A percentile compares a stretch with the other conserved stretches of the same genome.
phyloP scores from a whole-genome alignment of 2,797 vertebrate genomes.

The Smutsia gigantea region DNA sequence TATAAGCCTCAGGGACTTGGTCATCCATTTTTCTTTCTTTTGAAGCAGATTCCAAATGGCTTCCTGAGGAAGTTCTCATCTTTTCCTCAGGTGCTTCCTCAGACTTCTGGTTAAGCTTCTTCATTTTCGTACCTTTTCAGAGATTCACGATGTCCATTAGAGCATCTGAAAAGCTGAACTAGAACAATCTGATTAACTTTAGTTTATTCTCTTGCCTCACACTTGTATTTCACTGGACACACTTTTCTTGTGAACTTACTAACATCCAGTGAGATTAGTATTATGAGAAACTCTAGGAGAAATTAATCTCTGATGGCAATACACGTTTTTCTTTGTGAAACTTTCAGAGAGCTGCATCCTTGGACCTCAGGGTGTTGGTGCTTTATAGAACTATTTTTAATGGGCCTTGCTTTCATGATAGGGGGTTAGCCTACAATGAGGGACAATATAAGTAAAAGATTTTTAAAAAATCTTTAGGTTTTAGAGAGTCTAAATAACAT shows the following conservation, averaged over 20 bases:
- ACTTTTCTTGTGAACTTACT: neutral
- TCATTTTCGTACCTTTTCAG: neutral
- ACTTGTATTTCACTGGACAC: neutral
- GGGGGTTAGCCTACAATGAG: neutral
- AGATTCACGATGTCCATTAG: neutral
- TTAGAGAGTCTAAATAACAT: neutral
- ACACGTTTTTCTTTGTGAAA: neutral
- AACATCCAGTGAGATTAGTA: neutral
- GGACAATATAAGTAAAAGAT: neutral
- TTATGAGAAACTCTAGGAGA: neutral
- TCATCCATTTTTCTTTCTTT: neutral
- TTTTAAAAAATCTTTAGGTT: neutral
- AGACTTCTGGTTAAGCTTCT: neutral
- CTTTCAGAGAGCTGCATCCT: neutral
- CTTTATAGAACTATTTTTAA: neutral
- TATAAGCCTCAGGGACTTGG: neutral
- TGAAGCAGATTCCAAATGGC: neutral
- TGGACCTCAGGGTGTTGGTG: neutral
- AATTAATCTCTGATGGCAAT: neutral
- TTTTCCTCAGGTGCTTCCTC: neutral
- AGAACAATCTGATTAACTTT: neutral
- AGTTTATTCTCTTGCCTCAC: neutral
- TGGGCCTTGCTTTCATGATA: neutral
- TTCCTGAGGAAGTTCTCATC: neutral
- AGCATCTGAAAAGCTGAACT: neutral